Base-by-base conservation (phyloP, 2,888 invertebrate species). In the Urechis unicinctus region DNA sequence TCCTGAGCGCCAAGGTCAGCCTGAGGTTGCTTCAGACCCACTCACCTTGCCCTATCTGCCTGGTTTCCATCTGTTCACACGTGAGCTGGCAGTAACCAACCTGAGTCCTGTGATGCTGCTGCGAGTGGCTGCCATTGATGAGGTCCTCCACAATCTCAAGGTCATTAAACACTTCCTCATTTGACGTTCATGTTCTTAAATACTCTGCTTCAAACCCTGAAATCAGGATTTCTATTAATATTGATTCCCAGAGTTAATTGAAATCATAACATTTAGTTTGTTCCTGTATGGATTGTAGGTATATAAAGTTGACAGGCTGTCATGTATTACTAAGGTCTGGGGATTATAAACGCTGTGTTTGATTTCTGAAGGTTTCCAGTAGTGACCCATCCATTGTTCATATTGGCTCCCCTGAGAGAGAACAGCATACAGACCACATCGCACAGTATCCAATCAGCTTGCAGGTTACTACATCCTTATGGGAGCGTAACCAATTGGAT, bases 51-150 rank as follows among this genome's bases (percentile, higher is more conserved):
- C 68, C 22, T 71, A 73, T 57, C 53, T 69, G 28, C 76, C 76
- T 21, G 68, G 72, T 24, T 72, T 74, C 60, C 65, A 67, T 54
- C 61, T 73, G 21, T 70, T 69, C 59, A 70, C 68, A 47, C 41
- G 64, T 1, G 74, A 74, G 55, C 52, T 75, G 5, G 64, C 66
- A 48, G 59, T 76, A 24, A 70, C 69, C 3, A 73, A 70, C 29
- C 47, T 67, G 3, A 58, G 66, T 6, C 68, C 72, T 3, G 52
- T 65, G 3, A 66, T 67, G 1, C 65, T 61, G 29, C 58, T 75
- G 30, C 58, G 69, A 43, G 57, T 75, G 6, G 68, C 58, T 0
- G 59, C 61, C 31, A 56, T 53, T 65, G 21, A 64, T 64, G 0
- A 57, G 57, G 42, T 73, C 1, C 50, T 63, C 9, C 58, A 66